Evolutionary conservation across 2,113 vertebrate species (phyloP).

Genomic region (Epinephelus fuscoguttatus): DNA sequence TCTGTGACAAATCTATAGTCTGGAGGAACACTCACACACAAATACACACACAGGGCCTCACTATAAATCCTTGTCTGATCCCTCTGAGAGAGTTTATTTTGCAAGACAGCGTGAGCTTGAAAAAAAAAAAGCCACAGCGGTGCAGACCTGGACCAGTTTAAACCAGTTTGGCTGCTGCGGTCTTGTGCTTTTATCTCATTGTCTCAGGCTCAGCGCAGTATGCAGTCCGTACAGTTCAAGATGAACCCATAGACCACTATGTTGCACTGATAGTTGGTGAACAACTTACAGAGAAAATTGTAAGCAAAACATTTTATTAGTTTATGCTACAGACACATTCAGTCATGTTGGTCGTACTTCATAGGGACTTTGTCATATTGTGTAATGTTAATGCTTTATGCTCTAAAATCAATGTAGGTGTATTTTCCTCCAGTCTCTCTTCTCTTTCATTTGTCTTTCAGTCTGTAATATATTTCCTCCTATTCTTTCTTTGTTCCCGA

Average conservation of each 20-base stretch:
- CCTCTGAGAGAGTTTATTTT: constrained; percentile 73
- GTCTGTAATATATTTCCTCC: background rate
- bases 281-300: background rate
- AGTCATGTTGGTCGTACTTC: background rate
- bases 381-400: constrained; percentile 21
- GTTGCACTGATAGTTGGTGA: background rate
- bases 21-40: background rate
- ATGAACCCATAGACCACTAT: background rate
- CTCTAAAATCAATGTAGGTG: background rate
- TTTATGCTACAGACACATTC: background rate
- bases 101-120: constrained; percentile 46
- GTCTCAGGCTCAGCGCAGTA: constrained; percentile 44
- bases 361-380: constrained; percentile 37
- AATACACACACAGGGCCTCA: constrained; percentile 26
- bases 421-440: background rate
- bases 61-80: constrained; percentile 71
- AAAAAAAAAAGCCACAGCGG: constrained; percentile 16
- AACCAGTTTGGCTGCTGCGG: constrained; percentile 53
- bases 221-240: background rate
- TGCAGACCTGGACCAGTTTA: constrained; percentile 63
- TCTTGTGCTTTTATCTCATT: constrained; percentile 71
- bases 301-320: background rate
- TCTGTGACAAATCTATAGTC: background rate
- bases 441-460: background rate
- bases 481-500: constrained; percentile 4